Base-by-base conservation (phyloP, 2,888 invertebrate genomes). In the Xestia xanthographa region DNA sequence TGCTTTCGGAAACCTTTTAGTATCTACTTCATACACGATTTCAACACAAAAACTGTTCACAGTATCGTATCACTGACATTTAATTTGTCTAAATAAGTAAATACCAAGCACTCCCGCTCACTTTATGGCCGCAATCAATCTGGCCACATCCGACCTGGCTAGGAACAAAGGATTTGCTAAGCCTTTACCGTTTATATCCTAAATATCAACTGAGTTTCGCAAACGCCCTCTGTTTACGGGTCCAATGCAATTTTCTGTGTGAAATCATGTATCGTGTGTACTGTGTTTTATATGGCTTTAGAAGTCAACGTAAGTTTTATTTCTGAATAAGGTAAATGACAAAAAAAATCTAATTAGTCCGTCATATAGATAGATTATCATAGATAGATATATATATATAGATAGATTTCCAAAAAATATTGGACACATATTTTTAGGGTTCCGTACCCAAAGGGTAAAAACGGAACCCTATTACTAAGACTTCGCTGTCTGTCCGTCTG, bases 141-240 rank as follows among this genome's bases (percentile, higher is more conserved):
- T 75, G 73, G 69, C 75, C 82, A 73, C 84, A 86, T 83, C 77
- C 77, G 71, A 75, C 77, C 80, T 71, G 71, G 70, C 77, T 83
- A 82, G 87, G 87, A 92, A 93, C 93, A 92, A 92, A 91, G 91
- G 89, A 90, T 91, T 90, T 88, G 89, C 83, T 85, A 87, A 88
- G 82, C 88, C 82, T 80, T 83, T 86, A 87, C 88, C 89, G 87
- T 91, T 92, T 89, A 90, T 90, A 90, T 88, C 88, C 88, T 89
- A 91, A 93, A 93, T 93, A 93, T 92, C 92, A 92, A 77, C 79
- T 66, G 41, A 11, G 82, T 88, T 86, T 82, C 83, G 86, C 82
- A 87, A 86, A 78, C 26, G 50, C 81, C 38, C 71, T 79, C 71
- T 71, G 79, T 83, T 85, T 86, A 82, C 82, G 71, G 77, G 62